Evolutionary conservation across 1,140 invertebrate genomes (phyloP).

Genomic region (Drosophila kikkawai): DNA sequence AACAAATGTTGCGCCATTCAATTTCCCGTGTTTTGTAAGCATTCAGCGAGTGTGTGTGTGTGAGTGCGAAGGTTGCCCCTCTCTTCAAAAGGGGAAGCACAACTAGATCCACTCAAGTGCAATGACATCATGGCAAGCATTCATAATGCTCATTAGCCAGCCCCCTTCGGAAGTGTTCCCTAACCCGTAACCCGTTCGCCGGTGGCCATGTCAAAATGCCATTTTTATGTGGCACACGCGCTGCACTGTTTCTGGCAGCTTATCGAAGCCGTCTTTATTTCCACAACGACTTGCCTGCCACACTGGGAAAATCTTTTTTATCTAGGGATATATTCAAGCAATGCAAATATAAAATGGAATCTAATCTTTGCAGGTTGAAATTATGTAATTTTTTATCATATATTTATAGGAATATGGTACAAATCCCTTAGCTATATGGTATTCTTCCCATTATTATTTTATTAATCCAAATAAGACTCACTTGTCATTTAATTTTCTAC

Average conservation of each 20-base stretch:
- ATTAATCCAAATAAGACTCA: no score
- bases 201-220: constrained; percentile 66
- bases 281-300: background rate
- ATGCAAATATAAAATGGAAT: no score
- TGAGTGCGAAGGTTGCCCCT: constrained; percentile 34
- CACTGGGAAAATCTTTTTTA: constrained; percentile 16
- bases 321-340: background rate
- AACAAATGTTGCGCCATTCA: constrained; percentile 53
- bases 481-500: background rate
- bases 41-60: constrained; percentile 10
- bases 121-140: constrained; percentile 67
- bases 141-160: constrained; percentile 66
- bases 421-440: no score
- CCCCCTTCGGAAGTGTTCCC: constrained; percentile 8
- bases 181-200: constrained; percentile 9
- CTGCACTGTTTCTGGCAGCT: constrained; percentile 58
- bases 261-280: constrained; percentile 55
- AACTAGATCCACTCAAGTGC: constrained; percentile 64
- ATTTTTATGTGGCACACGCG: constrained; percentile 66
- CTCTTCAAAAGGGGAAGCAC: constrained; percentile 14
- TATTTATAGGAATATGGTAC: no score
- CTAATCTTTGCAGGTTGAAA: no score
- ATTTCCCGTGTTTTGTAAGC: constrained; percentile 39
- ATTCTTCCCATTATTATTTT: no score
- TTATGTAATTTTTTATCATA: no score